Conservation (phyloP, 2,113 vertebrate species). For the Pseudorectes ferrugineus region DNA sequence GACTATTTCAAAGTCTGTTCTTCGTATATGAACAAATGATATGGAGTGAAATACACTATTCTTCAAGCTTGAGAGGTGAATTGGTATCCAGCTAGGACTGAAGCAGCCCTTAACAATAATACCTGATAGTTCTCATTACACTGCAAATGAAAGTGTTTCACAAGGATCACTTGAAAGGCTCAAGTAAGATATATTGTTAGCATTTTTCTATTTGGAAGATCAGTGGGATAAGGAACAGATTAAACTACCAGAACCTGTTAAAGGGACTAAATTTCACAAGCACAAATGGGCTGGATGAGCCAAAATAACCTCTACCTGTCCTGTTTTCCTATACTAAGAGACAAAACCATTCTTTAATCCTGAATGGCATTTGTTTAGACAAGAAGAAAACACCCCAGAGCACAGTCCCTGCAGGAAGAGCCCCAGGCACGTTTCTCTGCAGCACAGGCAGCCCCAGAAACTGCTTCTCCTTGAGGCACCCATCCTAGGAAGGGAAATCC, state of each 20-base stretch:
- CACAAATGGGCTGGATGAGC: background rate
- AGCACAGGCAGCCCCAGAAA: accelerated
- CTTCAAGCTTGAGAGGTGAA: constrained; percentile 38
- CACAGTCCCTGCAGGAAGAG: background rate
- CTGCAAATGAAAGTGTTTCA: constrained; percentile 58
- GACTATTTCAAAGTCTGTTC: constrained; percentile 50
- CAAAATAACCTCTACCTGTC: background rate
- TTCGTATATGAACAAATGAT: constrained; percentile 39
- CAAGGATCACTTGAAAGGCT: constrained; percentile 57
- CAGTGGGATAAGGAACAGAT: constrained; percentile 41
- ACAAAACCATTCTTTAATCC: background rate
- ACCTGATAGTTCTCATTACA: constrained; percentile 59
- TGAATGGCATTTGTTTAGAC: background rate
- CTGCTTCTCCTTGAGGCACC: background rate
- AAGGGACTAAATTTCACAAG: constrained; percentile 4
- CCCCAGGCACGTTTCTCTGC: accelerated
- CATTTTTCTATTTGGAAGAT: constrained; percentile 39
- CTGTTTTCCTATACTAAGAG: background rate
- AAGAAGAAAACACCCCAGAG: background rate
- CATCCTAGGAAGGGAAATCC: background rate
- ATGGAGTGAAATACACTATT: constrained; percentile 28
- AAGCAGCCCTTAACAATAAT: constrained; percentile 57
- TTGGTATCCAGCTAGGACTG: constrained; percentile 60
- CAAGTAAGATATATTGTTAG: constrained; percentile 55
- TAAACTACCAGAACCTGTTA: constrained; percentile 34